Conservation (phyloP, 2,113 vertebrate genomes). For the Sinocyclocheilus grahami region DNA sequence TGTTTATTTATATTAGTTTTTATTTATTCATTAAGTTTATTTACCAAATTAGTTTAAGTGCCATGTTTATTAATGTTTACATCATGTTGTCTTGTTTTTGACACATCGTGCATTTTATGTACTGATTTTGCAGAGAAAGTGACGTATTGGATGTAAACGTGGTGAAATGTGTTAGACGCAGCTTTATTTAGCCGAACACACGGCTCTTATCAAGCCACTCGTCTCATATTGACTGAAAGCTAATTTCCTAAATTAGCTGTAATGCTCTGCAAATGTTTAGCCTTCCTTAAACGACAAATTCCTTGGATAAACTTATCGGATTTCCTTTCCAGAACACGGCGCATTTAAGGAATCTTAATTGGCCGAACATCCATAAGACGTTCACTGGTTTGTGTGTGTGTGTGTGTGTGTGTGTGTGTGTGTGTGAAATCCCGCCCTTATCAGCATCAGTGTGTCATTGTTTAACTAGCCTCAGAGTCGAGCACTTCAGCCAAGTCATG, state of each 20-base stretch:
- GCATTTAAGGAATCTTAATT: slow-evolving; percentile 9
- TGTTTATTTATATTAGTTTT: too few species aligned
- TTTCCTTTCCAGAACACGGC: background rate
- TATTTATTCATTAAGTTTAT: too few species aligned
- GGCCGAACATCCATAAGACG: slow-evolving; percentile 11
- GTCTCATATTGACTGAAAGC: background rate
- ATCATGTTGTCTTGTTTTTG: background rate
- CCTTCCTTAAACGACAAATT: slow-evolving; percentile 2
- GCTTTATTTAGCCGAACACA: background rate
- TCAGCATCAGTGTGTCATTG: slow-evolving; percentile 8
- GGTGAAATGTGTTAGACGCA: background rate
- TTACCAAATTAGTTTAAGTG: too few species aligned
- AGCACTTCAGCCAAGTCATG: slow-evolving; percentile 54
- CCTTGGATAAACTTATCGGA: slow-evolving; percentile 6
- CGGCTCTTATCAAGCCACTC: background rate
- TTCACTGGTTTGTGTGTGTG: background rate
- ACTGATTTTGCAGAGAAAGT: background rate
- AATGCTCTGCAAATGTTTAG: background rate
- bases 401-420: background rate
- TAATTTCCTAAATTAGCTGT: background rate
- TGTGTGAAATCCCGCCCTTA: background rate
- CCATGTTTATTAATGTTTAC: background rate
- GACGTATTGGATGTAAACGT: background rate
- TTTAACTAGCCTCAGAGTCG: slow-evolving; percentile 62
- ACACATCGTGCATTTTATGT: background rate